phyloP scores from a whole-genome alignment of 2,797 vertebrate genomes.

The Streptopelia turtur region DNA sequence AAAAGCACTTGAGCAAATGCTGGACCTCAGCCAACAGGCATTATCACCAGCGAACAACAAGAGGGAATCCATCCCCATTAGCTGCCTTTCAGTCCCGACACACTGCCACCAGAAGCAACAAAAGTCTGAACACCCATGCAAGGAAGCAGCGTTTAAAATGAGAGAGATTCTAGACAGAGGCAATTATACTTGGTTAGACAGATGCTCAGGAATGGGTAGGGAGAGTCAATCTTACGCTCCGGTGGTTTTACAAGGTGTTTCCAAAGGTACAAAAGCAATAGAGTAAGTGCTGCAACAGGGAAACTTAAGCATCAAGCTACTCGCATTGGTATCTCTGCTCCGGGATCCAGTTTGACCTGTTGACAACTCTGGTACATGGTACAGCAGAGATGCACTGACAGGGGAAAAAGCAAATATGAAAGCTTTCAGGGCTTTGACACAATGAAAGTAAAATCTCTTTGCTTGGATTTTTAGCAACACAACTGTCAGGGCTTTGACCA shows the following conservation, averaged over 20 bases:
- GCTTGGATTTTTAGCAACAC: not conserved
- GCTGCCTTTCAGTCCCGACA: not conserved
- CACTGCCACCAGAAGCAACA: not conserved
- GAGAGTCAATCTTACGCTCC: not conserved
- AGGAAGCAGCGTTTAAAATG: not conserved
- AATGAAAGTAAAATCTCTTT: not conserved
- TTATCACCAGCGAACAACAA: not conserved
- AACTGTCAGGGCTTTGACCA: not conserved
- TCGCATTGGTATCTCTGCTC: not conserved
- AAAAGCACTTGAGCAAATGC: not conserved
- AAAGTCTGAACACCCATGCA: not conserved
- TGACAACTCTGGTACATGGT: fast-evolving
- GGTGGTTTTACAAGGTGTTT: not conserved
- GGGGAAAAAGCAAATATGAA: not conserved
- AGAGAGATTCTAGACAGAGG: not conserved
- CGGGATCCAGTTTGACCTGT: not conserved
- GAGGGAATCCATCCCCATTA: not conserved
- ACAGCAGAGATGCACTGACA: not conserved
- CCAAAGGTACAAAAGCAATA: not conserved
- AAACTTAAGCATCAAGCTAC: not conserved
- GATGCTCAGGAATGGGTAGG: not conserved
- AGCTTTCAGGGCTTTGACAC: not conserved
- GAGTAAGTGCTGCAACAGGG: not conserved
- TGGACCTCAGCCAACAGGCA: not conserved
- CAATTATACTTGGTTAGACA: not conserved